phyloP scores from a whole-genome alignment of 1,140 invertebrate genomes.

The Lordiphosa collinella region DNA sequence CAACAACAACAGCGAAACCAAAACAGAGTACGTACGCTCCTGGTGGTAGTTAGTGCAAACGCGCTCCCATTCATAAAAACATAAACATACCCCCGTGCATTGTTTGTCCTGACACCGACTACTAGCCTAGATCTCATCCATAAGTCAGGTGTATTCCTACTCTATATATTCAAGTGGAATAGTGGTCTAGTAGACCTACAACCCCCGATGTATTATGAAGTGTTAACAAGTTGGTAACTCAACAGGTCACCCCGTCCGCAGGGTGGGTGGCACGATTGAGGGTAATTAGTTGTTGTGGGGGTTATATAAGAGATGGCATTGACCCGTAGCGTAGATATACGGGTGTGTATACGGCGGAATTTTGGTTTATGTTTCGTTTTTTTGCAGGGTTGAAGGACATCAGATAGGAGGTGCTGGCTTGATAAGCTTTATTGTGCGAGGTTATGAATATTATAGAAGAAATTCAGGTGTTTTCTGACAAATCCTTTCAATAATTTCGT shows the following conservation, averaged over 20 bases:
- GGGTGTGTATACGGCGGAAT: neutral
- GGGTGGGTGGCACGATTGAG: slow-evolving; percentile 41
- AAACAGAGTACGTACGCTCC: slow-evolving; percentile 56
- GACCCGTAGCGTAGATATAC: slow-evolving; percentile 18
- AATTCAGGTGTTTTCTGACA: too few relatives aligned
- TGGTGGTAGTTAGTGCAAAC: slow-evolving; percentile 66
- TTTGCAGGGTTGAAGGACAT: slow-evolving; percentile 30
- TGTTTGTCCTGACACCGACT: slow-evolving; percentile 36
- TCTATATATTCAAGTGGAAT: neutral
- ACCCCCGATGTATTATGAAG: slow-evolving; percentile 25
- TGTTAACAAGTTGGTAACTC: slow-evolving; percentile 47
- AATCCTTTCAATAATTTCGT: too few relatives aligned
- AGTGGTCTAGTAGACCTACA: slow-evolving; percentile 13
- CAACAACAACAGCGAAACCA: slow-evolving; percentile 43
- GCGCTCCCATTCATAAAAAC: slow-evolving; percentile 72
- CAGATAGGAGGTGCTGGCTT: too few relatives aligned
- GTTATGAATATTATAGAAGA: neutral
- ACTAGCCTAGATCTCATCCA: slow-evolving; percentile 55
- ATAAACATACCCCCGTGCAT: slow-evolving; percentile 68
- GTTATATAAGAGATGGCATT: slow-evolving; percentile 37
- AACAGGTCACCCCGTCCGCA: slow-evolving; percentile 49
- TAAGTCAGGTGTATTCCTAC: slow-evolving; percentile 48
- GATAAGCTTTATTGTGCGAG: neutral
- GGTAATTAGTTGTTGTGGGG: slow-evolving; percentile 31
- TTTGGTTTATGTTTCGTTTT: too few relatives aligned